These are phyloP conservation scores for Anastrepha ludens DNA, from an alignment of 1,140 invertebrate species.

Conservation along the genomic window DNA sequence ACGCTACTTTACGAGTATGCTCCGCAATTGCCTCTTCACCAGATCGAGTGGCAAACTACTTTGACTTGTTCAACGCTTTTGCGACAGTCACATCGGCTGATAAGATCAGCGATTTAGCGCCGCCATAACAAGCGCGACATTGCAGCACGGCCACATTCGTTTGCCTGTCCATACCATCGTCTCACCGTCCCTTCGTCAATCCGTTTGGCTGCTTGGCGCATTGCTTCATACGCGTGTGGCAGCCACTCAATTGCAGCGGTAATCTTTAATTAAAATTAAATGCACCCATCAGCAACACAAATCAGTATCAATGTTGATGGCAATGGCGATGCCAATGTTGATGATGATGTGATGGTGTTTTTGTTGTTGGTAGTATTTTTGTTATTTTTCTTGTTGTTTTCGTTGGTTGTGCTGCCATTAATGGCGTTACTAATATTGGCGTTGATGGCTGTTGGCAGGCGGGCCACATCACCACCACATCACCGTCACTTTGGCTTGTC, in stretches of 20 bases:
- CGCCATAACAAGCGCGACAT: conserved; percentile 48
- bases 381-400: not conserved
- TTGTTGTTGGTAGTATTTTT: not conserved
- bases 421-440: conserved; percentile 29
- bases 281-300: conserved; percentile 46
- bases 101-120: conserved; percentile 52
- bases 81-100: conserved; percentile 28
- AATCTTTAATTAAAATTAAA: conserved; percentile 53
- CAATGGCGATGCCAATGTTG: not conserved
- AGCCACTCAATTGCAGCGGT: conserved; percentile 35
- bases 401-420: not conserved
- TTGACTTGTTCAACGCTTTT: conserved; percentile 30
- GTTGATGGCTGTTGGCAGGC: conserved; percentile 25
- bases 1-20: not conserved
- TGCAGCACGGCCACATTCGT: conserved; percentile 41
- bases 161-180: not conserved
- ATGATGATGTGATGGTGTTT: conserved; percentile 13
- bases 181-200: not conserved
- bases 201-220: not conserved
- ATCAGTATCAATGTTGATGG: conserved; percentile 45
- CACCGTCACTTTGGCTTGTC: not conserved
- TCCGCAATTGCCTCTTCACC: not conserved
- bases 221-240: conserved; percentile 42
- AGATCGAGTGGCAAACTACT: not conserved
- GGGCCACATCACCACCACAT: not conserved